Conservation (phyloP, 2,113 vertebrate genomes). For the Gracilinanus agilis region DNA sequence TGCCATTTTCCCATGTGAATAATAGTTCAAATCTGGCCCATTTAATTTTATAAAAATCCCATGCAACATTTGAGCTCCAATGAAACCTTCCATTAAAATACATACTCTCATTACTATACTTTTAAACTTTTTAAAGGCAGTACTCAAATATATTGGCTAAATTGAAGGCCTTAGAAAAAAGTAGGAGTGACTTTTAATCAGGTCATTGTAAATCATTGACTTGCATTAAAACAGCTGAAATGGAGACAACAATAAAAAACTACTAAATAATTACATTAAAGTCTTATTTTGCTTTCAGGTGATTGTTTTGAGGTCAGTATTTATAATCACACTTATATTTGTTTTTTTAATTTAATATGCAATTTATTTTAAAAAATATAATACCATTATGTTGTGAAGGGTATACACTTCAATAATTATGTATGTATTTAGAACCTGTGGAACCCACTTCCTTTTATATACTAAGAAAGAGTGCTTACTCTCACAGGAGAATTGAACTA, state of each 20-base stretch:
- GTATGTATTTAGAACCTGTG: background rate
- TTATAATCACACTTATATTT: background rate
- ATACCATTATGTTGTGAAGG: background rate
- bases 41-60: background rate
- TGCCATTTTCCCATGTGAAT: slow-evolving; percentile 32
- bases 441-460: background rate
- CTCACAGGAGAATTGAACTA: background rate
- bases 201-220: background rate
- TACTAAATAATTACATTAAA: background rate
- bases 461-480: background rate
- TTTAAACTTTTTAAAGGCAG: slow-evolving; percentile 9
- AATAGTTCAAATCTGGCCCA: background rate
- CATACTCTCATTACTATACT: slow-evolving; percentile 43
- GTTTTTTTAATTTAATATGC: background rate
- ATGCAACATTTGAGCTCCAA: slow-evolving; percentile 33
- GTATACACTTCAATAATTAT: background rate
- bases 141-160: slow-evolving; percentile 9
- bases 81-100: background rate
- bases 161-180: background rate
- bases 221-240: background rate
- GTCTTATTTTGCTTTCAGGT: background rate
- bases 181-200: background rate
- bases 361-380: background rate
- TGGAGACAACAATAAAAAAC: background rate
- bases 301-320: background rate